Conservation (phyloP, 2,797 vertebrate genomes). For the Mormyrus proboscirostris region DNA sequence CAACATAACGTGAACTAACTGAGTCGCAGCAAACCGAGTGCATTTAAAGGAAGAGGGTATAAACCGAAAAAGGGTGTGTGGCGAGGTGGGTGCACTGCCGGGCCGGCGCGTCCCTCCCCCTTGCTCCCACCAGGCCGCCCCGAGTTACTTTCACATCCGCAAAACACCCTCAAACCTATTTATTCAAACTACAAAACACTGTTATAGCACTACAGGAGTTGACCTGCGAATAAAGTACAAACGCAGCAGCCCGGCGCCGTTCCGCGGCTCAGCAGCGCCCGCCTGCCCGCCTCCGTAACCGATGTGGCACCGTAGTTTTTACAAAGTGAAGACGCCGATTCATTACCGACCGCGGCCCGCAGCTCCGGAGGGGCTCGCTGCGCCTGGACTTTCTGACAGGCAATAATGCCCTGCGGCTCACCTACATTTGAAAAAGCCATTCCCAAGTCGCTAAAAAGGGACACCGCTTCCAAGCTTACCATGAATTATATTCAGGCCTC, state of each 20-base stretch:
- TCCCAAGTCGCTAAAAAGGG: neutral
- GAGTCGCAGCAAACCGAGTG: neutral
- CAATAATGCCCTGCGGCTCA: constrained; percentile 12
- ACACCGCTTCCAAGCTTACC: constrained; percentile 43
- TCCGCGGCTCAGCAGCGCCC: neutral
- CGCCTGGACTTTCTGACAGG: constrained; percentile 8
- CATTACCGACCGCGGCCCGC: neutral
- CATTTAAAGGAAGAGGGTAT: neutral
- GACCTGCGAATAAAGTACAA: neutral
- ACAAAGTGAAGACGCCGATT: neutral
- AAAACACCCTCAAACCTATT: neutral
- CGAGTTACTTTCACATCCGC: constrained; percentile 21
- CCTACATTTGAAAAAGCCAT: neutral
- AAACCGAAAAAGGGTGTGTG: neutral
- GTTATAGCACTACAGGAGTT: neutral
- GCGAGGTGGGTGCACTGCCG: neutral
- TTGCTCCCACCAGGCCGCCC: neutral
- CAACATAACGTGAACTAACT: neutral
- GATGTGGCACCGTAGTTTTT: neutral
- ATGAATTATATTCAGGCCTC: constrained; percentile 24
- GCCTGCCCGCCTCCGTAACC: neutral
- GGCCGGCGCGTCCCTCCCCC: neutral
- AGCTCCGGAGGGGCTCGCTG: neutral
- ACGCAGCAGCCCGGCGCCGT: neutral
- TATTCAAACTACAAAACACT: neutral